Evolutionary conservation across 2,888 invertebrate species (phyloP), one percentile per base, ranked within the genome.

Genomic region (Nomada fabriciana): DNA sequence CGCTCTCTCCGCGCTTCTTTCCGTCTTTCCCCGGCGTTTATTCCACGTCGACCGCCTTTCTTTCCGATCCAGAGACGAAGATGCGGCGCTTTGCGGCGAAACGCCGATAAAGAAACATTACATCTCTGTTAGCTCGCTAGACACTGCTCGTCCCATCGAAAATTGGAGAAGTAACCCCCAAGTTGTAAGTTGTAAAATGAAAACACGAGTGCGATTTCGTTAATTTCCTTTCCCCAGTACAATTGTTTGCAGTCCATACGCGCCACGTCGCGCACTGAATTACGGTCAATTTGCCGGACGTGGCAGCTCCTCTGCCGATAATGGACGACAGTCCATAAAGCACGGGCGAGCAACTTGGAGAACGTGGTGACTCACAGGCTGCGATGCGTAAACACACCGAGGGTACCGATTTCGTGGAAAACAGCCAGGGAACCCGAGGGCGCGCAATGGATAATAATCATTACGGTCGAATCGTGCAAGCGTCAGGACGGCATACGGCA

Each of bases 1-100:
- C 78, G 65, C 47, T 57, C 47, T 42, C 61, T 52, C 68, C 68
- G 71, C 25, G 65, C 75, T 65, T 74, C 42, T 64, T 74, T 65
- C 57, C n/a, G 59, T 15, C 36, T 43, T 59, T 64, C 20, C 69
- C 57, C 57, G 13, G 53, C 71, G 76, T 50, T 59, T 72, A 67
- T 18, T 57, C 68, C 42, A 25, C 69, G 43, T 61, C 69, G 50
- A 61, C 64, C 61, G 74, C 69, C 80, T 72, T 67, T 65, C 64
- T 78, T 65, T 60, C 78, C 78, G 55, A 73, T 65, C 53, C 42
- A 36, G 50, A 64, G 65, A 47, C 68, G 61, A 23, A 7, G 36
- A 36, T 7, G 36, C 36, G 36, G 7, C 7, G 36, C 36, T 36
- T 7, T 7, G 5, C 7, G 5, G 36, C 36, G 36, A 13, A 23